phyloP scores from a whole-genome alignment of 2,113 vertebrate genomes.

The Pagrus major region DNA sequence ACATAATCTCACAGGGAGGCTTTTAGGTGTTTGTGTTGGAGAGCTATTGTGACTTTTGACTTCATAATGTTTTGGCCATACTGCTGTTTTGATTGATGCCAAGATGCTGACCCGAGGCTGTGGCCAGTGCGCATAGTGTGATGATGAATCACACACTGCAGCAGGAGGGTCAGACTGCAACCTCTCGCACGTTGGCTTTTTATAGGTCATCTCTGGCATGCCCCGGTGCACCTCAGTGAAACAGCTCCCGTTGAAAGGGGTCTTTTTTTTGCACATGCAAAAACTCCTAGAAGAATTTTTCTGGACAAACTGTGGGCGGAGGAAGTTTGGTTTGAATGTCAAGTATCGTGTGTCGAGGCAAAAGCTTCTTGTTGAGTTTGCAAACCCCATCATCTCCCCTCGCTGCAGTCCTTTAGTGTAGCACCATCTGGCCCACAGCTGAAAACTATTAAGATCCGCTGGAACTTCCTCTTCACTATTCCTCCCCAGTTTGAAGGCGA shows the following conservation, averaged over 20 bases:
- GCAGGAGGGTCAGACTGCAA: constrained; percentile 51
- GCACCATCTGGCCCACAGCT: constrained; percentile 86
- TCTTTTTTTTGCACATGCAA: constrained; percentile 21
- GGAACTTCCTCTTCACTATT: constrained; percentile 82
- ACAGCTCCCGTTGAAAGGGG: constrained; percentile 44
- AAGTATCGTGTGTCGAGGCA: constrained; percentile 76
- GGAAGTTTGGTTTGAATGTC: constrained; percentile 75
- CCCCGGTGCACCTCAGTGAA: constrained; percentile 15
- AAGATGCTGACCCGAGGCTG: constrained; percentile 21
- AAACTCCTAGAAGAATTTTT: constrained; percentile 48
- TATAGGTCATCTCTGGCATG: constrained; percentile 62
- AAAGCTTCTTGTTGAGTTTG: constrained; percentile 75
- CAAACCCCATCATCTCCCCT: constrained; percentile 72
- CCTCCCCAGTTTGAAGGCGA: constrained; percentile 69
- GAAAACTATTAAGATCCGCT: constrained; percentile 84
- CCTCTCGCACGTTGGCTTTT: constrained; percentile 54
- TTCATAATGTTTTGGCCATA: constrained; percentile 26
- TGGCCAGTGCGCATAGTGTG: constrained; percentile 27
- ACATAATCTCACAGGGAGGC: constrained; percentile 30
- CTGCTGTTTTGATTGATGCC: constrained; percentile 26
- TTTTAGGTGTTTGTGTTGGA: constrained; percentile 20
- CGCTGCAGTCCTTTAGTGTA: constrained; percentile 66
- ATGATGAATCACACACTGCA: constrained; percentile 47
- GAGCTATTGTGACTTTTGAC: constrained; percentile 19
- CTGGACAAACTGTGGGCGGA: constrained; percentile 69